phyloP scores from a whole-genome alignment of 37 sponge, comb jelly and placozoan genomes.

The Lycopodina hypogea region DNA sequence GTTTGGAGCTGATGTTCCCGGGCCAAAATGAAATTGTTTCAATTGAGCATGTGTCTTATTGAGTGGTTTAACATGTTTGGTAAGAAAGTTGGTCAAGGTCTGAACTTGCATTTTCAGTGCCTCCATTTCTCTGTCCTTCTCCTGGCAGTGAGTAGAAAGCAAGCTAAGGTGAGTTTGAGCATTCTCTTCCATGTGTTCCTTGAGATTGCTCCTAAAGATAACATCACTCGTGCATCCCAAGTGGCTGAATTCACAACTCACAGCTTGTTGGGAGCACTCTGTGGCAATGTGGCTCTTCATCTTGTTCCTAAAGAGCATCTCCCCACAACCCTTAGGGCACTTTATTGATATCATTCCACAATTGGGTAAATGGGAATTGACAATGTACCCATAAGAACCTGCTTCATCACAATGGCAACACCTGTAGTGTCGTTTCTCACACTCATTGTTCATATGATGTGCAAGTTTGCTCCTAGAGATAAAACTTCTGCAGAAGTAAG shows the following conservation, averaged over 20 bases:
- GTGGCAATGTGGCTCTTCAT: background rate
- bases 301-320: background rate
- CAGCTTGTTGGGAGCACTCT: conserved; percentile 2
- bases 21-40: too few relatives aligned
- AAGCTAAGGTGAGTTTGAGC: background rate
- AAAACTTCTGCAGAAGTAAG: background rate
- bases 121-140: conserved; percentile 7
- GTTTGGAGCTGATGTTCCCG: background rate
- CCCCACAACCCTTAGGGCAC: conserved; percentile 29
- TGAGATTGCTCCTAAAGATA: conserved; percentile 5
- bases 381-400: conserved; percentile 7
- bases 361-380: background rate
- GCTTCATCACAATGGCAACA: conserved; percentile 36
- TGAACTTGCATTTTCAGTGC: background rate
- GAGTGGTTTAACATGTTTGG: background rate
- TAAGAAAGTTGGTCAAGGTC: background rate
- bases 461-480: background rate
- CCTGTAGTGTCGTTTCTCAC: conserved; percentile 13
- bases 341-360: conserved; percentile 15
- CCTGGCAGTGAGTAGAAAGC: background rate
- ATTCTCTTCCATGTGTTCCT: conserved; percentile 19
- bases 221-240: conserved; percentile 18
- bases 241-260: conserved; percentile 22
- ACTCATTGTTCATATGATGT: conserved; percentile 15
- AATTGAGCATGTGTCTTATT: too few relatives aligned